Base-by-base conservation (phyloP, 2,113 vertebrate genomes). In the Lethenteron reissneri region DNA sequence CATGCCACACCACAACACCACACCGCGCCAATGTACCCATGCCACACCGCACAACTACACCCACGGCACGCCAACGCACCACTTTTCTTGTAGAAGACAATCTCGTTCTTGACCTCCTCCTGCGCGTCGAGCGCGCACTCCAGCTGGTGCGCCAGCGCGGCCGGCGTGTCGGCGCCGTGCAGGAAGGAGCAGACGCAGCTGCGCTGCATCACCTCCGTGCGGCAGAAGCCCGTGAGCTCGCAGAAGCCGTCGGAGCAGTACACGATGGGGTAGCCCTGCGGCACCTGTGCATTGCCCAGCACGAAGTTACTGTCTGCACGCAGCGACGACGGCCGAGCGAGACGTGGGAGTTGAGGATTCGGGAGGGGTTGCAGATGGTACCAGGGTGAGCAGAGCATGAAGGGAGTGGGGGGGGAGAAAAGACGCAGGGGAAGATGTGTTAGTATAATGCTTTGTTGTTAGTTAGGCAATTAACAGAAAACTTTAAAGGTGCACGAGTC, bases 181-280 rank as follows among this genome's bases (percentile, higher is more conserved):
- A 97, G 88, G 78, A 97, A 96, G 70, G 82, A 82, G 76, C 90
- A 96, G 71, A 83, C 87, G 71, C 90, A 92, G 2, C 86, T 88
- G 79, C 91, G 92, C 84, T 95, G 90, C 92, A 97, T 97, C 79
- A 92, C 88, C 77, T 97, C 92, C 0, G 84, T 92, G 71, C 91
- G 87, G 59, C 80, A 78, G 6, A 90, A 95, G 74, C 90, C 87
- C 0, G 91, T 95, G 78, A 95, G 85, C 75, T 95, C 90, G 1
- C 91, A 97, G 77, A 97, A 96, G 57, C 92, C 91, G 2, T 97
- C 91, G 0, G 91, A 97, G 78, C 90, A 97, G 81, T 95, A 97
- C 21, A 97, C 91, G 0, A 95, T 86, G 71, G 89, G 91, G 80
- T 88, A 90, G 60, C 90, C 90, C 0, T 81, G 80, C 19, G 81